Percentiles rank a stretch among this genome's conserved stretches.
phyloP scores from a whole-genome alignment of 2,113 vertebrate species.

The Zosterops lateralis region DNA sequence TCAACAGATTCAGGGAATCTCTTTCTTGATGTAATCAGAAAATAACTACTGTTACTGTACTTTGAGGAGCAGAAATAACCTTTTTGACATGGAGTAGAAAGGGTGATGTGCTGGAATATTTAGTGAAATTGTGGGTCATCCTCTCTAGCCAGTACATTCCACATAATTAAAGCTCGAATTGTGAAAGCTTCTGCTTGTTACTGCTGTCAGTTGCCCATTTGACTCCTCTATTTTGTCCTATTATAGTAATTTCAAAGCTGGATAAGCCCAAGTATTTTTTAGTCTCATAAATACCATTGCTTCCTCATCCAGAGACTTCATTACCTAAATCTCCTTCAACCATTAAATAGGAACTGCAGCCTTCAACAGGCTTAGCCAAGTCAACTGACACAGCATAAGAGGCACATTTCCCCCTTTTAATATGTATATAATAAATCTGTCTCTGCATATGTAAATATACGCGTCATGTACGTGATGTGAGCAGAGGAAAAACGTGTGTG shows the following conservation, averaged over 20 bases:
- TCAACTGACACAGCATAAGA: neutral
- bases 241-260: neutral
- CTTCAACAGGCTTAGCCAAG: neutral
- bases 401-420: neutral
- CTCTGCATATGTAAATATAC: neutral
- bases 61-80: neutral
- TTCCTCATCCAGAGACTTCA: neutral
- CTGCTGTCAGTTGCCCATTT: neutral
- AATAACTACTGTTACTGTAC: neutral
- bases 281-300: neutral
- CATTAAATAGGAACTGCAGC: neutral
- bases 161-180: neutral
- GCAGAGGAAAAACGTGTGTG: neutral
- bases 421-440: neutral
- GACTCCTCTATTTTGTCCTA: neutral
- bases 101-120: neutral
- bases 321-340: neutral
- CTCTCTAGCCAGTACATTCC: neutral
- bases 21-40: neutral
- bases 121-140: neutral
- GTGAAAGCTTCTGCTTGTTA: neutral
- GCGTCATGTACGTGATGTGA: neutral
- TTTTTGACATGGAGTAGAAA: neutral
- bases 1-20: neutral
- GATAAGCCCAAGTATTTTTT: neutral